Conservation (phyloP, 2,888 invertebrate genomes). For the Cistogaster globosa region DNA sequence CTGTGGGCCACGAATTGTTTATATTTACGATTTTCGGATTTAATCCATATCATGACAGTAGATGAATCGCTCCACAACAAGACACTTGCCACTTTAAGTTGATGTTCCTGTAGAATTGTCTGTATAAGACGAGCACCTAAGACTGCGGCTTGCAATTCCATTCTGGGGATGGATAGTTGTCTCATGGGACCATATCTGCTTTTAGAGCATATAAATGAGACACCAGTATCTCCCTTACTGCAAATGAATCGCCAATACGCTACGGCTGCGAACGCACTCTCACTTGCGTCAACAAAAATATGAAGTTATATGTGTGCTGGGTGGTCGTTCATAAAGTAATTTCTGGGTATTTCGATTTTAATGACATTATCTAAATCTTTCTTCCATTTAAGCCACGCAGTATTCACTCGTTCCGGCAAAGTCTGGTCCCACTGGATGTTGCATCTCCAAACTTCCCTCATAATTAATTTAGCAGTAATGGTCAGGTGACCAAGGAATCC, state of each 20-base stretch:
- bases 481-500: conserved; percentile 18
- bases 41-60: conserved; percentile 10
- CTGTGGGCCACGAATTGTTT: conserved; percentile 17
- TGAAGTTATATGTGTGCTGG: neutral
- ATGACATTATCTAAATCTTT: neutral
- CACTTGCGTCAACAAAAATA: conserved; percentile 18
- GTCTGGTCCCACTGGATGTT: conserved; percentile 27
- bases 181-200: conserved; percentile 27
- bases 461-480: conserved; percentile 23
- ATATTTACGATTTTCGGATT: neutral
- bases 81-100: neutral
- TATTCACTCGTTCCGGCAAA: conserved; percentile 5
- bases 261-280: conserved; percentile 23
- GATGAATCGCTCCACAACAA: conserved; percentile 6
- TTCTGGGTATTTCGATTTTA: neutral
- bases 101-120: conserved; percentile 3
- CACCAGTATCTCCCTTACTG: neutral
- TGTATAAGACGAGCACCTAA: neutral
- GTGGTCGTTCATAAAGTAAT: neutral
- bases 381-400: neutral
- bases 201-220: conserved; percentile 25
- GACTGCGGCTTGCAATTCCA: conserved; percentile 20
- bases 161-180: neutral
- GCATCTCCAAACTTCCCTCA: conserved; percentile 41
- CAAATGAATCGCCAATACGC: neutral